These are phyloP conservation scores for Eubasilissa regina DNA, from an alignment of 1,140 invertebrate genomes.

Conservation along the genomic window DNA sequence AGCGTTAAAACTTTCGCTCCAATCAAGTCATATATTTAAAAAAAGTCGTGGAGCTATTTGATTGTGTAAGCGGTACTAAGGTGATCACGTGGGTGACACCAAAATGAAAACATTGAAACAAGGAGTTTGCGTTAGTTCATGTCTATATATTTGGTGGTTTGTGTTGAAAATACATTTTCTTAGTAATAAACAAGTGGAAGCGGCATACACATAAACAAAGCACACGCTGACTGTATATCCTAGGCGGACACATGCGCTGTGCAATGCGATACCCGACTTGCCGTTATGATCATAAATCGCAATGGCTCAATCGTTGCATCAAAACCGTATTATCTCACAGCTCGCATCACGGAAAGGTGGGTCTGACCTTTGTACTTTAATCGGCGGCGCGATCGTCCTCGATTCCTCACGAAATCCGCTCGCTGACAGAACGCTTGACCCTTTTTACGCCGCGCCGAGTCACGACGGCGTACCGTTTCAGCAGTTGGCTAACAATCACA, in stretches of 20 bases:
- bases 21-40: no score
- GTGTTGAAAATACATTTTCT: no score
- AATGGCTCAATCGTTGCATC: slow-evolving; percentile 31
- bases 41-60: no score
- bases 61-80: no score
- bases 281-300: slow-evolving; percentile 4
- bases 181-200: no score
- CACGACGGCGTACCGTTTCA: not conserved
- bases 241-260: not conserved
- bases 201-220: no score
- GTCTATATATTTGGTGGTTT: no score
- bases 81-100: no score
- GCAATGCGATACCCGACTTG: not conserved
- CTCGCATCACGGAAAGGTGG: not conserved
- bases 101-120: no score
- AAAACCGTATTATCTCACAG: slow-evolving; percentile 21
- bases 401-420: slow-evolving; percentile 9
- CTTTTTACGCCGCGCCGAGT: slow-evolving; percentile 26
- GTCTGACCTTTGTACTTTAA: slow-evolving; percentile 18
- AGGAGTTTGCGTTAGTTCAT: no score
- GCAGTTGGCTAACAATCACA: not conserved
- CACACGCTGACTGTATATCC: not conserved
- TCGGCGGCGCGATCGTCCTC: slow-evolving; percentile 10
- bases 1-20: no score
- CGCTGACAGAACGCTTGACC: slow-evolving; percentile 17